Conservation (phyloP, 2,113 vertebrate genomes). For the Corapipo altera region DNA sequence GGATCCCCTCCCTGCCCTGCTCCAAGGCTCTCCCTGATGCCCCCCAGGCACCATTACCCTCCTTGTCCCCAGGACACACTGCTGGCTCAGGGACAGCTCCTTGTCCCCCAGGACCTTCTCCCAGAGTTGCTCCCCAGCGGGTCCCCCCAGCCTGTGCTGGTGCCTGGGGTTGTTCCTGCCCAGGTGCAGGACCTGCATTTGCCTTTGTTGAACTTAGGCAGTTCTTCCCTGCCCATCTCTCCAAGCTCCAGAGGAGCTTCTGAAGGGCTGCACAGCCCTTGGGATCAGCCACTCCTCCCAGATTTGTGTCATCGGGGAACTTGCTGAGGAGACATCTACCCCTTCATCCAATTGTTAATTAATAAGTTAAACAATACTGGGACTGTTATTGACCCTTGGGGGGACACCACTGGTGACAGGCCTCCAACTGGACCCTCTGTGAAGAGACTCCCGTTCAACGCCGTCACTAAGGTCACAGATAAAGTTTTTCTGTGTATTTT, state of each 20-base stretch:
- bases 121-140: not conserved
- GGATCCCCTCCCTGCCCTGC: not conserved
- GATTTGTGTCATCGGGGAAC: not conserved
- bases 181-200: not conserved
- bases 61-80: not conserved
- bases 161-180: not conserved
- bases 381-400: not conserved
- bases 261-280: not conserved
- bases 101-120: not conserved
- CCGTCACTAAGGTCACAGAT: not conserved
- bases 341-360: no score
- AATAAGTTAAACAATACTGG: not conserved
- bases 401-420: not conserved
- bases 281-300: not conserved
- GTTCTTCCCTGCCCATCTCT: not conserved
- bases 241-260: rapidly evolving
- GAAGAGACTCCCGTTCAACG: not conserved
- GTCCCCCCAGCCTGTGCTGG: not conserved
- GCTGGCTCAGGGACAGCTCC: not conserved
- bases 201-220: not conserved
- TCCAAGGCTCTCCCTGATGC: not conserved
- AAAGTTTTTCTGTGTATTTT: not conserved
- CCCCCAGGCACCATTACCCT: not conserved
- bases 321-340: not conserved
- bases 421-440: not conserved